These are phyloP conservation scores for Astropecten irregularis DNA, from an alignment of 53 echinoderm and acorn worm genomes.

Conservation along the genomic window DNA sequence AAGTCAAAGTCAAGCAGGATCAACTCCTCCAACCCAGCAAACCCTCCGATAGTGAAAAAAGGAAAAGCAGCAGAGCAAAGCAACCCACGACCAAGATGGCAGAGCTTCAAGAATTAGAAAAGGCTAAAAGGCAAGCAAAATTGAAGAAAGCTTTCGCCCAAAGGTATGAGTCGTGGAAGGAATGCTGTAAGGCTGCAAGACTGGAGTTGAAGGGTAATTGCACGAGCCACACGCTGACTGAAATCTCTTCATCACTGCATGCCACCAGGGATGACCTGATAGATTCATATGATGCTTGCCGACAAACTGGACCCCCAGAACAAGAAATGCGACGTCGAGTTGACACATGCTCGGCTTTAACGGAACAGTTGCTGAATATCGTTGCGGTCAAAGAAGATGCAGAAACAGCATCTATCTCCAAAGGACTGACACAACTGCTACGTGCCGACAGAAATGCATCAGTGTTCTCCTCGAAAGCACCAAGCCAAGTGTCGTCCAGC, in stretches of 20 bases:
- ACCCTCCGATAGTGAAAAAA: background rate
- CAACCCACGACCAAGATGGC: background rate
- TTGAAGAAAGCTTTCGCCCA: background rate
- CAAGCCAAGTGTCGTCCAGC: background rate
- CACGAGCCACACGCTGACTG: background rate
- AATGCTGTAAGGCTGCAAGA: background rate
- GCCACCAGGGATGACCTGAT: conserved; percentile 1
- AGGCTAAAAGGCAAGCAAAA: background rate
- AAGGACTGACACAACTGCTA: background rate
- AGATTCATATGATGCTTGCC: background rate
- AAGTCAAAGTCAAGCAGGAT: too few relatives aligned
- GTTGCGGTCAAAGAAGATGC: background rate
- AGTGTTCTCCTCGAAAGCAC: background rate
- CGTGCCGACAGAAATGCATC: background rate
- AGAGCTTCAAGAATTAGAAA: background rate
- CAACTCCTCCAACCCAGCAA: too few relatives aligned
- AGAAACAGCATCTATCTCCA: background rate
- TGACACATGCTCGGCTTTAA: conserved; percentile 1
- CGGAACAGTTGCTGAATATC: background rate
- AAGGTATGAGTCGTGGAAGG: conserved; percentile 1
- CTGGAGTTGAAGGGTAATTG: background rate
- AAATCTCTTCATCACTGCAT: background rate
- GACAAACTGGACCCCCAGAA: background rate
- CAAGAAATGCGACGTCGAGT: background rate
- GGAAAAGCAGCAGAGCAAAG: background rate